Conservation (phyloP, 2,888 invertebrate species). For the Cheilosia urbana region DNA sequence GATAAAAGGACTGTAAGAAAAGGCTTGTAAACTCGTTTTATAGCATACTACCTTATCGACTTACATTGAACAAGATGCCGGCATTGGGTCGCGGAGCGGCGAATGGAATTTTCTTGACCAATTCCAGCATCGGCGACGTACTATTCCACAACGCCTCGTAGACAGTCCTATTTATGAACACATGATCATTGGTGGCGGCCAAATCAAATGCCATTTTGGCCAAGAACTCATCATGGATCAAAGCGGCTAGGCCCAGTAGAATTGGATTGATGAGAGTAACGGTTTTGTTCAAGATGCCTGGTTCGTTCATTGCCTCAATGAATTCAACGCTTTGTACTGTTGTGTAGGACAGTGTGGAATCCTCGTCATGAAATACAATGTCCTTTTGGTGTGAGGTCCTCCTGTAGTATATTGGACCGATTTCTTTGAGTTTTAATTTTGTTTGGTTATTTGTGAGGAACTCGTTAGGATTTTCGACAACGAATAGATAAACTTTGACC, state of each 20-base stretch:
- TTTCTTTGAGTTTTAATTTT: slow-evolving; percentile 88
- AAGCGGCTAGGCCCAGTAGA: slow-evolving; percentile 63
- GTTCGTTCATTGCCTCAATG: slow-evolving; percentile 86
- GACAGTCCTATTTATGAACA: slow-evolving; percentile 85
- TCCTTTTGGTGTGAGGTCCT: slow-evolving; percentile 62
- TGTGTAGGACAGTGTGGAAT: slow-evolving; percentile 83
- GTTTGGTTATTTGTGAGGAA: slow-evolving; percentile 87
- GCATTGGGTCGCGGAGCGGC: slow-evolving; percentile 84
- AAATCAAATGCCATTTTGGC: slow-evolving; percentile 60
- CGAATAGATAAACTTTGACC: slow-evolving; percentile 88
- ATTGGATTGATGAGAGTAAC: slow-evolving; percentile 81
- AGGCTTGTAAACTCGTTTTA: neutral
- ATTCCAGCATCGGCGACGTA: slow-evolving; percentile 86
- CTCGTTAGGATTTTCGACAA: slow-evolving; percentile 89
- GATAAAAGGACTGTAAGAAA: slow-evolving; percentile 56
- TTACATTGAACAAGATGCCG: slow-evolving; percentile 87
- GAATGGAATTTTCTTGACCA: slow-evolving; percentile 85
- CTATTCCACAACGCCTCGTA: slow-evolving; percentile 88
- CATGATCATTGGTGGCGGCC: slow-evolving; percentile 51
- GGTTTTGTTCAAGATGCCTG: slow-evolving; percentile 85
- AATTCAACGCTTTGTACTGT: slow-evolving; percentile 80
- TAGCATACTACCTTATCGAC: neutral
- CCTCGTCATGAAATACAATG: slow-evolving; percentile 69
- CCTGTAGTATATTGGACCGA: slow-evolving; percentile 86
- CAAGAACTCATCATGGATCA: slow-evolving; percentile 52